phyloP scores from a whole-genome alignment of 2,888 invertebrate genomes.

The Camptogramma bilineatum region DNA sequence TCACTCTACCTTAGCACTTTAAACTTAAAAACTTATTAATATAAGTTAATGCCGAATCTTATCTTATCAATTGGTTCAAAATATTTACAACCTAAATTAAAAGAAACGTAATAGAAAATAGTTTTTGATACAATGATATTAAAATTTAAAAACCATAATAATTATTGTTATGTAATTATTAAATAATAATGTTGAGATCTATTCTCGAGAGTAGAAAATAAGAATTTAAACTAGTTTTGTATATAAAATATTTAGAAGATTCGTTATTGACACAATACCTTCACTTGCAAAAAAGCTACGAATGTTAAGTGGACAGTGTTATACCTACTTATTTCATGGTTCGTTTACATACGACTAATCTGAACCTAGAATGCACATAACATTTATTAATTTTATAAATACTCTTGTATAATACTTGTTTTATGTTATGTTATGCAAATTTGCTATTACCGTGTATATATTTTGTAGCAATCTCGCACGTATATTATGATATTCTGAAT shows the following conservation, averaged over 20 bases:
- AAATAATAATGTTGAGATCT: no score
- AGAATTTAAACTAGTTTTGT: no score
- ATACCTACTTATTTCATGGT: constrained; percentile 53
- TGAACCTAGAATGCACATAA: constrained; percentile 60
- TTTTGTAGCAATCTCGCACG: constrained; percentile 41
- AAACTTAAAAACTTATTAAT: constrained; percentile 39
- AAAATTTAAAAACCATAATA: no score
- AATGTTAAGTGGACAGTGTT: constrained; percentile 82
- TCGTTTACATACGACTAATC: constrained; percentile 62
- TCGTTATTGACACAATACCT: constrained; percentile 53
- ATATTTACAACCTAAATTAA: neutral
- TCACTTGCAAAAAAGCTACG: constrained; percentile 62
- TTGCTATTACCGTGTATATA: constrained; percentile 26
- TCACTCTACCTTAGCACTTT: constrained; percentile 53
- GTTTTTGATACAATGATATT: neutral
- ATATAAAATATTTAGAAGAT: constrained; percentile 50
- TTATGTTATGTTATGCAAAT: constrained; percentile 41
- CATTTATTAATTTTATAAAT: constrained; percentile 38
- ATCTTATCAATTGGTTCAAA: neutral
- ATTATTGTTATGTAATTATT: no score
- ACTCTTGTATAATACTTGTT: constrained; percentile 52
- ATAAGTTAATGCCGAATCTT: constrained; percentile 55
- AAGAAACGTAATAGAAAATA: neutral
- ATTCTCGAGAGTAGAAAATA: no score
- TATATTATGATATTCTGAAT: constrained; percentile 1